A percentile compares a stretch with the other conserved stretches of the same genome.
Evolutionary conservation across 2,113 vertebrate genomes (phyloP).

Genomic region (Calidris pugnax): DNA sequence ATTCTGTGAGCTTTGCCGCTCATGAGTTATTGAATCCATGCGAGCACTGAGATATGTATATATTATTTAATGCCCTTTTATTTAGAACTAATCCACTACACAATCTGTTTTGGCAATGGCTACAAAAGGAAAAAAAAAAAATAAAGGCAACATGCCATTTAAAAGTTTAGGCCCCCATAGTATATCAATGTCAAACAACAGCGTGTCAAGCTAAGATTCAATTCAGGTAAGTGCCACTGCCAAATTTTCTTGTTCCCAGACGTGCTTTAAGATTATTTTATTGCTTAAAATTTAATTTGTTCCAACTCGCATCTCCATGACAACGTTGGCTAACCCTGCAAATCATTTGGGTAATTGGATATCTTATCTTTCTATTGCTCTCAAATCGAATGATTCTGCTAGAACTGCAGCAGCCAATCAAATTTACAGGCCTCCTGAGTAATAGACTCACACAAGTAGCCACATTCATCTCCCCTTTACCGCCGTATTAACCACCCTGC

Average conservation of each 20-base stretch:
- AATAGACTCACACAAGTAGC: constrained; percentile 81
- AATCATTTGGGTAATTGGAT: constrained; percentile 90
- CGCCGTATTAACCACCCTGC: constrained; percentile 71
- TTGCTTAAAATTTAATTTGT: constrained; percentile 92
- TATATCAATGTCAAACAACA: constrained; percentile 83
- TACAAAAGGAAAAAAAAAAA: neutral
- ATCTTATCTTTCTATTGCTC: constrained; percentile 89
- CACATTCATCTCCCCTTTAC: constrained; percentile 82
- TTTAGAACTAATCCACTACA: constrained; percentile 43
- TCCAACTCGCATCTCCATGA: constrained; percentile 84
- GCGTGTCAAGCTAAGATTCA: constrained; percentile 81
- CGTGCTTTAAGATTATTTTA: constrained; percentile 87
- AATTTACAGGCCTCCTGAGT: constrained; percentile 86
- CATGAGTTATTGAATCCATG: constrained; percentile 44
- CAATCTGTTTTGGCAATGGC: constrained; percentile 20
- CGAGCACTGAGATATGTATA: neutral
- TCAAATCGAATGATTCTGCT: constrained; percentile 88
- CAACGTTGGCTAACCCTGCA: constrained; percentile 85
- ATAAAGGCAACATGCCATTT: constrained; percentile 51
- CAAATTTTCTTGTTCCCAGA: constrained; percentile 87
- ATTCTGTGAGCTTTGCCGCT: constrained; percentile 55
- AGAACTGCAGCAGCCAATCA: constrained; percentile 86
- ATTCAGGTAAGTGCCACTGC: constrained; percentile 86
- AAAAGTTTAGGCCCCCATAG: constrained; percentile 72
- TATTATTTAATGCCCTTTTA: constrained; percentile 56